Base-by-base conservation (phyloP, 1,140 invertebrate genomes). In the Cotesia typhae region DNA sequence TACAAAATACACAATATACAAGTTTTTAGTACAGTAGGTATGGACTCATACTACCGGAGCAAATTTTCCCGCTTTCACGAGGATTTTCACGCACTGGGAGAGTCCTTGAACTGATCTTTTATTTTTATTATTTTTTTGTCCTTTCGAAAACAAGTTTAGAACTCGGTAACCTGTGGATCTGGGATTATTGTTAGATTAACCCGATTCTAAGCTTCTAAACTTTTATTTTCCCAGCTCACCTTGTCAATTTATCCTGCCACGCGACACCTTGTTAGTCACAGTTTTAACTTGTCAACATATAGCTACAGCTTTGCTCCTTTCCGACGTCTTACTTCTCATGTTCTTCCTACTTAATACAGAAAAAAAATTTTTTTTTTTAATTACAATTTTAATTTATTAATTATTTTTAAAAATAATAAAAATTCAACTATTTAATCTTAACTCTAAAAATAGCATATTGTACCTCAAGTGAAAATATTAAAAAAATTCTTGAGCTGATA, bases 171-270 rank as follows among this genome's bases (percentile, higher is more conserved):
- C 36, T 59, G 71, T 20, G 57, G 36, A 37, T 28, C 36, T 10
- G 55, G 68, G 74, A 80, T 77, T 71, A 79, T 51, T 60, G 37
- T 36, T n/a, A 74, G 69, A 81, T 79, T 77, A 80, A 79, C 74
- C 74, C 74, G 57, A 74, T 78, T 80, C 80, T 78, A 52, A 20
- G 28, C 28, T 28, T 28, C 28, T 28, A 28, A 47, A 47, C 6
- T 47, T 47, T 47, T 47, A 47, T 7, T 17, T 20, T 37, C 14
- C 7, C 28, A 52, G 41, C 28, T 28, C 28, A 28, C 28, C 4
- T 59, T 12, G 28, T 41, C 36, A 55, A 55, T 51, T 52, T 5
- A 28, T 28, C 28, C 47, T 35, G 52, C 51, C 66, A 67, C 66
- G 66, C 66, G 51, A 67, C 66, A 47, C 41, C 41, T 47, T 47